phyloP scores from a whole-genome alignment of 2,888 invertebrate genomes.

The Limnephilus rhombicus region DNA sequence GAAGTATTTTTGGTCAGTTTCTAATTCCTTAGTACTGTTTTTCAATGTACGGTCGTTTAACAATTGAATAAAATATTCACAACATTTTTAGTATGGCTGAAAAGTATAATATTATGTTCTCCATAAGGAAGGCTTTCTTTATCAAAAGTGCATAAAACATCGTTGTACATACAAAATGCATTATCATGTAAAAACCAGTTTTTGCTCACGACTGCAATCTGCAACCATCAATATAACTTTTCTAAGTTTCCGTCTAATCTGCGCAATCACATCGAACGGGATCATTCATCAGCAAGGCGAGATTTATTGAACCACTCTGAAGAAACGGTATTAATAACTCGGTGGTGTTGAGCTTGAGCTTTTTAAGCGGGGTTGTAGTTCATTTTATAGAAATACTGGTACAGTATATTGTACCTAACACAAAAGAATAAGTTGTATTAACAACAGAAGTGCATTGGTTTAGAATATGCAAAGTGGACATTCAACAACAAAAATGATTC shows the following conservation, averaged over 20 bases:
- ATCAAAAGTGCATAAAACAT: constrained; percentile 41
- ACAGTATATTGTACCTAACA: neutral
- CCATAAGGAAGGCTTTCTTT: neutral
- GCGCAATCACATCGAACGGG: constrained; percentile 58
- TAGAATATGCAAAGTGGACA: neutral
- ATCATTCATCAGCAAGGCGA: neutral
- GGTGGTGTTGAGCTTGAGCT: neutral
- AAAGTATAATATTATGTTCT: neutral
- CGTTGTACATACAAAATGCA: constrained; percentile 43
- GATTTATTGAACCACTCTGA: neutral
- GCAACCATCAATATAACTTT: neutral
- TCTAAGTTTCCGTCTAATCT: constrained; percentile 56
- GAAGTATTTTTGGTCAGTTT: too few relatives aligned
- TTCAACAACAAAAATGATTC: neutral
- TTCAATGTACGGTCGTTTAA: too few relatives aligned
- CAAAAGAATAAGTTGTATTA: neutral
- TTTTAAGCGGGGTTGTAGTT: neutral
- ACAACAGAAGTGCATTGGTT: neutral
- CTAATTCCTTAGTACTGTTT: too few relatives aligned
- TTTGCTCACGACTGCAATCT: constrained; percentile 54
- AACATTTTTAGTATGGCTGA: too few relatives aligned
- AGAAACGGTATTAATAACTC: neutral
- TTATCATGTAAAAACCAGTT: constrained; percentile 61
- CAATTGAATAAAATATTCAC: too few relatives aligned
- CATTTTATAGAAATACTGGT: constrained; percentile 9